Evolutionary conservation across 2,797 vertebrate species (phyloP).

Genomic region (Balearica regulorum): DNA sequence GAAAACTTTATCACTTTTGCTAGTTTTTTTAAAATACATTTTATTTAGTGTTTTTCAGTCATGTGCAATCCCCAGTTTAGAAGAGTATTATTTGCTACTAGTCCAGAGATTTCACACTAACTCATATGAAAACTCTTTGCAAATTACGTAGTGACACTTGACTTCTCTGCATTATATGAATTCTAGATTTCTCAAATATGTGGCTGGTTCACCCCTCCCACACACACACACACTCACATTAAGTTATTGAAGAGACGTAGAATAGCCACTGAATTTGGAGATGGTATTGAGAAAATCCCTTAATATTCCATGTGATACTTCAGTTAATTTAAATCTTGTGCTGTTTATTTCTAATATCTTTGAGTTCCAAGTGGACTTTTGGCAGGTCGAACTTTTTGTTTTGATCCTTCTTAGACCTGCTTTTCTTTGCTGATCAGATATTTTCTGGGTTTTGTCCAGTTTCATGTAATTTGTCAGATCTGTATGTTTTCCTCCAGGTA

Average conservation of each 20-base stretch:
- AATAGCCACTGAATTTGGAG: neutral
- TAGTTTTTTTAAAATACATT: neutral
- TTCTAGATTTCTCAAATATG: neutral
- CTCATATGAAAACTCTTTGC: neutral
- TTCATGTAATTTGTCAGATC: neutral
- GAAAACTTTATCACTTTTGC: neutral
- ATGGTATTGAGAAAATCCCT: neutral
- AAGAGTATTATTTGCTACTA: neutral
- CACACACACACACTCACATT: neutral
- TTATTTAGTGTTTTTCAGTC: neutral
- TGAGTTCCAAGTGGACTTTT: neutral
- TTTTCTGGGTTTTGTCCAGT: neutral
- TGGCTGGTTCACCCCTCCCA: neutral
- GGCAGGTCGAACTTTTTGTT: neutral
- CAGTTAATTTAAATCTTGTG: neutral
- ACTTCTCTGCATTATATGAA: neutral
- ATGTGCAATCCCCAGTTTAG: neutral
- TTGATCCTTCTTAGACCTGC: neutral
- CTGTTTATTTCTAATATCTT: neutral
- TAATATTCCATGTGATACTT: neutral
- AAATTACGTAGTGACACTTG: neutral
- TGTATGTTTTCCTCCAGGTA: neutral
- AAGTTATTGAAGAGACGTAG: neutral
- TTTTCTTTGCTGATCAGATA: neutral
- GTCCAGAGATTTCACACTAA: neutral